Evolutionary conservation across 2,113 vertebrate genomes (phyloP).

Genomic region (Scophthalmus maximus): DNA sequence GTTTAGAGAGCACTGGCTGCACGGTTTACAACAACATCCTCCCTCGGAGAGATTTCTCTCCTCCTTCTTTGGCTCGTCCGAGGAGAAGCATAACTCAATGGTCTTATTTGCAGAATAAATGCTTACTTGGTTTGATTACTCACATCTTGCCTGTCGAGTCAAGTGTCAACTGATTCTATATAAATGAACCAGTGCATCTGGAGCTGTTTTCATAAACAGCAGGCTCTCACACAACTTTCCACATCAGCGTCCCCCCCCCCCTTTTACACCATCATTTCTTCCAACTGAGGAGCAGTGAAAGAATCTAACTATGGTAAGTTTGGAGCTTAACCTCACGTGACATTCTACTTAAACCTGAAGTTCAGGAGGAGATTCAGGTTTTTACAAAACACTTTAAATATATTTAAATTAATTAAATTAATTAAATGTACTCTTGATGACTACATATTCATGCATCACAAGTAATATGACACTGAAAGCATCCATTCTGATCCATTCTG

Average conservation of each 20-base stretch:
- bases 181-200: background rate
- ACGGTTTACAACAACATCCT: conserved; percentile 6
- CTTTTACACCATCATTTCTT: background rate
- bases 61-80: background rate
- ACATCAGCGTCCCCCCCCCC: no score
- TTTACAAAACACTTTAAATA: no score
- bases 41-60: background rate
- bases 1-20: background rate
- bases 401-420: no score
- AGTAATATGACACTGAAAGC: no score
- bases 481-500: no score
- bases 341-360: no score
- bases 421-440: no score
- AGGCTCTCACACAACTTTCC: background rate
- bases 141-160: background rate
- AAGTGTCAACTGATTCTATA: no score
- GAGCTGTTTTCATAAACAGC: background rate
- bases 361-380: no score
- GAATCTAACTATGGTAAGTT: no score
- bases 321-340: no score
- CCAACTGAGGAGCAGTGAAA: background rate
- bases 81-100: background rate
- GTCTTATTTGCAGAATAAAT: background rate
- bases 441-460: no score
- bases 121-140: background rate